Conservation (phyloP, 2,888 invertebrate species). For the Oasisia sp. region DNA sequence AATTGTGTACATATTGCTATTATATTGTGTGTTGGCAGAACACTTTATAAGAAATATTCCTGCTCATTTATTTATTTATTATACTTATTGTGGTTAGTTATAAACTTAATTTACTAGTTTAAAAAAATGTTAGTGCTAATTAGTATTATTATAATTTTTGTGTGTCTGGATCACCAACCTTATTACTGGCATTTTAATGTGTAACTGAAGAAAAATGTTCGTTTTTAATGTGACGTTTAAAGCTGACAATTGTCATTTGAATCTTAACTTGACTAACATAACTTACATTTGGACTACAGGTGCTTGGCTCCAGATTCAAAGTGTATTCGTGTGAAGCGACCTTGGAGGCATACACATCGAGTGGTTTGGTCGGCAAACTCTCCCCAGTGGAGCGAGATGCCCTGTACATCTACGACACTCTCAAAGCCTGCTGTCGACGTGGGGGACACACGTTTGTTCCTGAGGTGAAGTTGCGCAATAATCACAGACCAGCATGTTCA, state of each 20-base stretch:
- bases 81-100: too few species aligned
- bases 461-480: conserved; percentile 22
- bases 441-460: conserved; percentile 51
- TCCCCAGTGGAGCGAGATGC: conserved; percentile 48
- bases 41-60: too few species aligned
- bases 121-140: too few species aligned
- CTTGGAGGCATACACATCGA: conserved; percentile 41
- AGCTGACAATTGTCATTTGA: not conserved
- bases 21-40: too few species aligned
- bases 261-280: not conserved
- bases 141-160: too few species aligned
- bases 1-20: too few species aligned
- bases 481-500: not conserved
- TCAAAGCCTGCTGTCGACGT: conserved; percentile 49
- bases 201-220: too few species aligned
- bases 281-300: conserved; percentile 34
- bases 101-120: too few species aligned
- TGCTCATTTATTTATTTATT: too few species aligned
- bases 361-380: conserved; percentile 43
- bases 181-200: too few species aligned
- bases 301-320: conserved; percentile 44
- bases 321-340: conserved; percentile 48
- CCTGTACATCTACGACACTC: conserved; percentile 54
- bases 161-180: too few species aligned
- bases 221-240: not conserved